Evolutionary conservation across 2,113 vertebrate genomes (phyloP), one percentile per base, ranked within the genome.

Genomic region (Harpagus bidentatus): DNA sequence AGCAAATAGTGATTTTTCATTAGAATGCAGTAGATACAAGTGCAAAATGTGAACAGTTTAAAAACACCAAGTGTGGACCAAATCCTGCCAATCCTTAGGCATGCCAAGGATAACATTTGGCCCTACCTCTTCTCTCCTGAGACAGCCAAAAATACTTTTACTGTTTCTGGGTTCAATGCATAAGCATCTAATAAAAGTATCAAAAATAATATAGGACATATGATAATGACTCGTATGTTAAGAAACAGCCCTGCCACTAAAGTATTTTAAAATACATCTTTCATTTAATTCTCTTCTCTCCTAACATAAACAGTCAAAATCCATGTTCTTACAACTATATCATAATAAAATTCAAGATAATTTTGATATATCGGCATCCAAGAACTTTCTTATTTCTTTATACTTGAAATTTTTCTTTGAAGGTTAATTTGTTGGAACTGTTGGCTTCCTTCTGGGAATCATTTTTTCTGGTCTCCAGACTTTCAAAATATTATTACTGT

Each of bases 401-500:
- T 23, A 65, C 3, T 38, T 71, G 8, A 72, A 91, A 40, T 90
- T 59, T 63, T 67, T 80, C 59, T 79, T 82, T 88, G 67, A 79
- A 83, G 36, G 23, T 85, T 77, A 83, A 80, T 72, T 89, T 28
- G 13, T 40, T 53, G 32, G 70, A 90, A 80, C n/a, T 42, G n/a
- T 56, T 47, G 40, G 38, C 25, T 80, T 95, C 29, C 78, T 87
- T 72, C 66, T 13, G 61, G 63, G 61, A 93, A 82, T 73, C 1
- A 56, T 71, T 84, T 89, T 89, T 90, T 71, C 74, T 84, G 12
- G 18, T 71, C 42, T 66, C 53, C 53, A 55, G 48, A 91, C 43
- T 73, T 87, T 70, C 79, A 95, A 96, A 95, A 94, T 81, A 86
- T 91, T 80, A 77, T 95, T 87, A 78, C 38, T 73, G 40, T 55